These are phyloP conservation scores for Cyphomyrmex costatus DNA, from an alignment of 1,140 invertebrate species.

Conservation along the genomic window DNA sequence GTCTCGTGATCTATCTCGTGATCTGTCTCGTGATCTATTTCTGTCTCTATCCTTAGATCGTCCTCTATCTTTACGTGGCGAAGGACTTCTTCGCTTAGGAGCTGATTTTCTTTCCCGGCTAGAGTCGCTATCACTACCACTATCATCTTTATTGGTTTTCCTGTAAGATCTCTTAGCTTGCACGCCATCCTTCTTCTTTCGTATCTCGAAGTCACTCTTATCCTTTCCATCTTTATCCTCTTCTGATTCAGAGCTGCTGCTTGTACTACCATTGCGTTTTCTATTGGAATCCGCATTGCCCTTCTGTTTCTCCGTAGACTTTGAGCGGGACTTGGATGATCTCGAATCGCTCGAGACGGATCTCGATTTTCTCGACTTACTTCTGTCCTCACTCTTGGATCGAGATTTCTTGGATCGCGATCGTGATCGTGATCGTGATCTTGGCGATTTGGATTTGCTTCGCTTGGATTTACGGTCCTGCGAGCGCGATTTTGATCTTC, in stretches of 20 bases:
- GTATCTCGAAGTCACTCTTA: slow-evolving; percentile 91
- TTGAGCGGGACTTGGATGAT: slow-evolving; percentile 83
- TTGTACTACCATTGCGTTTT: slow-evolving; percentile 81
- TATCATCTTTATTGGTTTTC: slow-evolving; percentile 93
- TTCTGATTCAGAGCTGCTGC: slow-evolving; percentile 84
- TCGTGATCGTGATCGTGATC: slow-evolving; percentile 73
- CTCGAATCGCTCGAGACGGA: slow-evolving; percentile 82
- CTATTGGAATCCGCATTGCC: slow-evolving; percentile 82
- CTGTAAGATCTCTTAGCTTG: slow-evolving; percentile 95
- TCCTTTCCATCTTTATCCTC: slow-evolving; percentile 86
- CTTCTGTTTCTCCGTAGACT: slow-evolving; percentile 85
- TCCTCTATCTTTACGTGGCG: slow-evolving; percentile 83
- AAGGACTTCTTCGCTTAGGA: slow-evolving; percentile 81
- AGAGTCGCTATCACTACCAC: slow-evolving; percentile 87
- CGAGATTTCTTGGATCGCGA: slow-evolving; percentile 82
- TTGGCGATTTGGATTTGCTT: slow-evolving; percentile 79
- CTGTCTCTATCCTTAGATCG: slow-evolving; percentile 81
- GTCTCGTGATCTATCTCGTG: slow-evolving; percentile 76
- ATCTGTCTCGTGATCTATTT: slow-evolving; percentile 80
- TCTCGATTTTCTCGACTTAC: slow-evolving; percentile 83
- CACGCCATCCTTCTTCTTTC: slow-evolving; percentile 92
- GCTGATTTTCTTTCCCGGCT: slow-evolving; percentile 84
- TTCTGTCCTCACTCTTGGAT: slow-evolving; percentile 83
- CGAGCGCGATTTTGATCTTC: slow-evolving; percentile 77
- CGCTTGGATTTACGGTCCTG: slow-evolving; percentile 76